Conservation (phyloP, 2,113 vertebrate species). For the Paramisgurnus dabryanus region DNA sequence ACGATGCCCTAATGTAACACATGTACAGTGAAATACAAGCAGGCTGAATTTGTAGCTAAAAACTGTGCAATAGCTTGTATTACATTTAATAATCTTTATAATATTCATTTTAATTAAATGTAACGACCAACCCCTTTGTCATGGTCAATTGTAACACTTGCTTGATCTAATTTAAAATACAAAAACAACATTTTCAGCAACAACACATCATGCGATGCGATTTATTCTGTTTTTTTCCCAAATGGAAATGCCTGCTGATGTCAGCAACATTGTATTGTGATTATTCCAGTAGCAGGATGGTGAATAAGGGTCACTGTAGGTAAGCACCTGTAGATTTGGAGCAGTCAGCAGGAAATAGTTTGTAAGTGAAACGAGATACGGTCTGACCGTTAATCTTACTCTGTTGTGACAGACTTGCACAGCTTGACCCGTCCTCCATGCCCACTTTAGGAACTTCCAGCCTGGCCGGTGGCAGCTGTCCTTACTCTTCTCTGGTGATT, state of each 20-base stretch:
- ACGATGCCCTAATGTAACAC: background rate
- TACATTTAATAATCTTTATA: no score
- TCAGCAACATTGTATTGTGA: background rate
- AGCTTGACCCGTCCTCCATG: conserved; percentile 39
- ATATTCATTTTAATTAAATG: no score
- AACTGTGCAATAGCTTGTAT: no score
- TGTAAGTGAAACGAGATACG: conserved; percentile 39
- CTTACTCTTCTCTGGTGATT: conserved; percentile 40
- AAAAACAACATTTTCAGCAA: no score
- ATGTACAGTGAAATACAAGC: background rate
- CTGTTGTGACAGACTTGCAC: conserved; percentile 55
- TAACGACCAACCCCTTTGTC: no score
- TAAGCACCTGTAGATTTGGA: conserved; percentile 10
- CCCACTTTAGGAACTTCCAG: conserved; percentile 35
- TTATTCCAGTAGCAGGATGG: background rate
- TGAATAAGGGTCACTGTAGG: background rate
- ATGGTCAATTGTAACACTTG: no score
- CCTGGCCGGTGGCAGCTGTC: conserved; percentile 55
- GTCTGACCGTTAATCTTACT: conserved; percentile 44
- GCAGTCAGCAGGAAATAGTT: conserved; percentile 29
- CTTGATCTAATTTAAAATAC: no score
- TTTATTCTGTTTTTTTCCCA: background rate
- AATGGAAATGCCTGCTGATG: conserved; percentile 13
- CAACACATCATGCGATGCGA: background rate
- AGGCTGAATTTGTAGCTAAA: background rate